Evolutionary conservation across 1,140 invertebrate genomes (phyloP), one percentile per base, ranked within the genome.

Genomic region (Pteromalus puparum): DNA sequence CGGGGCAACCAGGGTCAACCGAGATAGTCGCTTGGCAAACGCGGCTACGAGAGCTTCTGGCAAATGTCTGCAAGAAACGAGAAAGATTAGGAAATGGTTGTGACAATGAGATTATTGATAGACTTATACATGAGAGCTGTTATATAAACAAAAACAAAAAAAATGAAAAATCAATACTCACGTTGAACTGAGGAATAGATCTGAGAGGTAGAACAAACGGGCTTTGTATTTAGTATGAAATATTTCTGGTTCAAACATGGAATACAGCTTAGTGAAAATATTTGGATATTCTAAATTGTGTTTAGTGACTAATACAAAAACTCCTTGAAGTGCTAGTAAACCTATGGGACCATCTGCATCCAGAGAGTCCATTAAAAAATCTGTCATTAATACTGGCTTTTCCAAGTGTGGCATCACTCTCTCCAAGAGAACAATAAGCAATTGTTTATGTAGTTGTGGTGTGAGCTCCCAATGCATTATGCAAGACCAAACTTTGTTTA

Each of bases 241-340:
- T 85, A 99, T 96, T 87, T 96, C 96, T 0, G 97, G 97, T 88
- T 97, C 96, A 88, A 99, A 97, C 95, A 99, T 96, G 1, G 96
- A 96, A 93, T 99, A 99, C 6, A 99, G 93, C 90, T 99, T 98
- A 77, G 95, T 95, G 91, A 98, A 99, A 89, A 99, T 98, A 92
- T 99, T 96, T 5, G 98, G 98, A 93, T 99, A 99, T 90, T 99
- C 97, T 92, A 99, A 95, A 93, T 99, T 99, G 90, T 99, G 96
- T 85, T 97, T 96, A 80, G 97, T 96, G 83, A 99, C 98, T 53
- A 99, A 93, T 68, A 96, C 95, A 90, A 98, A 98, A 21, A 99
- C 95, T 15, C 98, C 98, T 92, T 99, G 98, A n/a, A 99, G 93
- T 13, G 98, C 97, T 65, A 99, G 93, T 86, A 99, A 93, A 89